Evolutionary conservation across 2,888 invertebrate genomes (phyloP).

Genomic region (Drosophila nr. medialis): DNA sequence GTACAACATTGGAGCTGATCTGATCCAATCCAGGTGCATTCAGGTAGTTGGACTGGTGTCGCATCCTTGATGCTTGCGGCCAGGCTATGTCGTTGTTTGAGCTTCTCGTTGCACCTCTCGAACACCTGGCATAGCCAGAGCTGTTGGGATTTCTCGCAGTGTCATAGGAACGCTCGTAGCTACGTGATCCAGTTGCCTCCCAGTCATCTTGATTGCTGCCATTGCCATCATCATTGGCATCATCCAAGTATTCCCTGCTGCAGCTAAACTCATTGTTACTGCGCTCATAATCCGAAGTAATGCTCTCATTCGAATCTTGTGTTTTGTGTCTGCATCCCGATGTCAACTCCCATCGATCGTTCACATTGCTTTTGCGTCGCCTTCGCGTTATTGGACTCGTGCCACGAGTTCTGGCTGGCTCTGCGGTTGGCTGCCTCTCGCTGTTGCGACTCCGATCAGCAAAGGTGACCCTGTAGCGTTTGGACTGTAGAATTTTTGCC

Average conservation of each 20-base stretch:
- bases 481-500: neutral
- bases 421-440: neutral
- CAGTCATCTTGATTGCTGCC: neutral
- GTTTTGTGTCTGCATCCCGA: neutral
- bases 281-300: neutral
- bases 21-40: neutral
- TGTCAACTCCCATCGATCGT: neutral
- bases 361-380: neutral
- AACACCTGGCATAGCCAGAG: neutral
- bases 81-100: neutral
- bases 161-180: neutral
- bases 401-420: neutral
- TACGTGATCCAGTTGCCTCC: neutral
- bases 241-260: neutral
- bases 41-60: neutral
- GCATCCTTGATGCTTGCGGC: neutral
- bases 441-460: neutral
- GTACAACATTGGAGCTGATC: neutral
- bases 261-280: neutral
- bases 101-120: neutral
- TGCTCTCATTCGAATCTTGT: constrained; percentile 5
- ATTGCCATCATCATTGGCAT: neutral
- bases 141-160: neutral
- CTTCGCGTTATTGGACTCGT: neutral
- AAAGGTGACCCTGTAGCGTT: constrained; percentile 9